These are phyloP conservation scores for Zaprionus africanus DNA, from an alignment of 1,140 invertebrate genomes.

Conservation along the genomic window DNA sequence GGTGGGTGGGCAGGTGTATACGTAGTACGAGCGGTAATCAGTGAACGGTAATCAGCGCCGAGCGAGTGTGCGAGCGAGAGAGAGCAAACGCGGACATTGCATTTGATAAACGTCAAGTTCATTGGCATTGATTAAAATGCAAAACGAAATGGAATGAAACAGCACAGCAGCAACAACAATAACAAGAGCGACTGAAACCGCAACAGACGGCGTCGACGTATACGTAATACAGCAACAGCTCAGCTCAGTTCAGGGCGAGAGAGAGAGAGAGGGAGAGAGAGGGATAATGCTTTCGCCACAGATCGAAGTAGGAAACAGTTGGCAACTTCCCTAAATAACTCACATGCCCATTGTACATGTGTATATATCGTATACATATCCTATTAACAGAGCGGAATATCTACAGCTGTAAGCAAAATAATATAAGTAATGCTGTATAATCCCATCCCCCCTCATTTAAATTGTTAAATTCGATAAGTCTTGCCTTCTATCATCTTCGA, in stretches of 20 bases:
- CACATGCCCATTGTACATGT: background rate
- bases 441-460: no score
- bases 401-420: no score
- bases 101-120: constrained; percentile 72
- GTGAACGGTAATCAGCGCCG: constrained; percentile 1
- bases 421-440: no score
- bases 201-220: constrained; percentile 15
- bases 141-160: constrained; percentile 44
- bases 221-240: constrained; percentile 27
- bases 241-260: background rate
- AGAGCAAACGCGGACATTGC: constrained; percentile 27
- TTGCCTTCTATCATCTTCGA: no score
- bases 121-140: constrained; percentile 73
- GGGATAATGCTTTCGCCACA: background rate
- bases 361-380: background rate
- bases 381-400: no score
- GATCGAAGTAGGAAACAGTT: constrained; percentile 5
- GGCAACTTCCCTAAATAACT: background rate
- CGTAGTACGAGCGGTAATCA: background rate
- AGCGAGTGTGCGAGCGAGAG: background rate
- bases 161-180: constrained; percentile 25
- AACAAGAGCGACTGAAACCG: constrained; percentile 22
- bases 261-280: background rate
- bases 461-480: no score
- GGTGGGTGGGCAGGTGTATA: constrained; percentile 17